Conservation (phyloP, 2,888 invertebrate genomes). For the Chamaedrilus cognettii region DNA sequence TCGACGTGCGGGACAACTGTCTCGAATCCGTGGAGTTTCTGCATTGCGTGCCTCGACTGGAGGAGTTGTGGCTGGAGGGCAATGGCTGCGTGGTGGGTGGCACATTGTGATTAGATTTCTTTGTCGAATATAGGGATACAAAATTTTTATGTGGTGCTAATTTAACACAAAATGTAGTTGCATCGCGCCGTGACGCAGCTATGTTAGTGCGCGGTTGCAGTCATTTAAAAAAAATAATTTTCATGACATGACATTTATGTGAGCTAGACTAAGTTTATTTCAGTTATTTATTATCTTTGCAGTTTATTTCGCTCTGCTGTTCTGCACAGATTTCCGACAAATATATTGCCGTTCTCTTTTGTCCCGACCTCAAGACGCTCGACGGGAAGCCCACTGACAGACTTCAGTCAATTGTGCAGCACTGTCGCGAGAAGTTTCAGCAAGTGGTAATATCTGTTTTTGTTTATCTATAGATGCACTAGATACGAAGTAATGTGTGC, state of each 20-base stretch:
- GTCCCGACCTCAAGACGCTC: slow-evolving; percentile 11
- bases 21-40: slow-evolving; percentile 21
- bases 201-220: no score
- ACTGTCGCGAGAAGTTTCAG: slow-evolving; percentile 5
- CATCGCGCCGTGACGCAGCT: no score
- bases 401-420: not conserved
- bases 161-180: no score
- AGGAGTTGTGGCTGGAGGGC: slow-evolving; percentile 22
- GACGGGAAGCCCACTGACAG: slow-evolving; percentile 9
- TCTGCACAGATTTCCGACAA: slow-evolving; percentile 22
- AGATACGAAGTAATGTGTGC: not conserved
- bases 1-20: slow-evolving; percentile 27
- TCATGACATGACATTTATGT: no score
- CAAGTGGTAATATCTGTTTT: not conserved
- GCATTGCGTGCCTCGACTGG: slow-evolving; percentile 15
- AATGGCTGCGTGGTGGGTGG: slow-evolving; percentile 31
- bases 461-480: not conserved
- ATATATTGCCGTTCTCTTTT: slow-evolving; percentile 20
- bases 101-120: no score
- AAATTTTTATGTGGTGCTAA: no score
- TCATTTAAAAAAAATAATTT: no score
- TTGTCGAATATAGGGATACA: not conserved
- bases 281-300: no score
- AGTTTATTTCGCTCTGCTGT: no score
- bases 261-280: no score